Base-by-base conservation (phyloP, 1,140 invertebrate species). In the Wiebesia pumilae region DNA sequence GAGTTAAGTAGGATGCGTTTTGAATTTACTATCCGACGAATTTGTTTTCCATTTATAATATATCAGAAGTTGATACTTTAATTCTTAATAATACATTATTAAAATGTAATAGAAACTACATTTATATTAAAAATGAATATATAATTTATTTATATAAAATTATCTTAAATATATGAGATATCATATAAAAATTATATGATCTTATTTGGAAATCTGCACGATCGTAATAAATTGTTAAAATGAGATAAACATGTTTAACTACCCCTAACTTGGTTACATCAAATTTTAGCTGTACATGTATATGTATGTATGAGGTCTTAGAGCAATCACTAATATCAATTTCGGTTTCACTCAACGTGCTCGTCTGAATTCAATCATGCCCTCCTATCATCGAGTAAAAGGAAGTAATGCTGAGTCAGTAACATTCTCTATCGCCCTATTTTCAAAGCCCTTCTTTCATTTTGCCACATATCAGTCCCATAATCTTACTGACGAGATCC, bases 391-490 rank as follows among this genome's bases (percentile, higher is more conserved):
- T 21, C 43, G 33, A 35, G 43, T 51, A 58, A 14, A 73, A 12
- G 19, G 21, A 24, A 30, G 51, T 27, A 27, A 58, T 19, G 83
- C 83, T 84, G 83, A 84, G 40, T 84, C 83, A 84, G 83, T 77
- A 47, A 65, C 14, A 16, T 38, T 30, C 16, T 40, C 62, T 54
- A 54, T 33, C 51, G 47, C 40, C 40, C 43, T 73, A 67, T 9
- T 83, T 73, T 47, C 30, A 10, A 35, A 51, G 19, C 73, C n/a
- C 6, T 10, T n/a, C 71, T 54, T 83, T 40, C 75, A 71, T 33
- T 83, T 77, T 83, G 62, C 40, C 30, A 35, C 58, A 67, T 79
- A 79, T 65, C 58, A 38, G 24, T 38, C 65, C 69, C 43, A 58
- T 80, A 71, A 85, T 24, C 62, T 30, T 43, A 54, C 33, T 30